Evolutionary conservation across 2,113 vertebrate genomes (phyloP).

Genomic region (Anolis carolinensis): DNA sequence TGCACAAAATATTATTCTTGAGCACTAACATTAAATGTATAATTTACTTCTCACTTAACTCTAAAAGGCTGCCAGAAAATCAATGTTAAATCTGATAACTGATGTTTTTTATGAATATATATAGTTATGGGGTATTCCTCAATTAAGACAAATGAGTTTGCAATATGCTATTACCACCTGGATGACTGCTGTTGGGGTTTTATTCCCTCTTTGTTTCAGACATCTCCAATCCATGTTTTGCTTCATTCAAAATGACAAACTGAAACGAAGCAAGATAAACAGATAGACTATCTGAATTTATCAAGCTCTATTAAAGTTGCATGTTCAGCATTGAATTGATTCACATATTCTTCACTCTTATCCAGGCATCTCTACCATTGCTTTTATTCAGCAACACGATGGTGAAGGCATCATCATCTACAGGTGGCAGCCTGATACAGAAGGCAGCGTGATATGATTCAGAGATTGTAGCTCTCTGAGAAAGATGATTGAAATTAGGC

Average conservation of each 20-base stretch:
- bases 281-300: background rate
- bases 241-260: background rate
- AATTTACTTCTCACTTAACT: slow-evolving; percentile 21
- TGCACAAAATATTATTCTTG: background rate
- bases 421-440: background rate
- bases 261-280: slow-evolving; percentile 13
- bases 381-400: slow-evolving; percentile 1
- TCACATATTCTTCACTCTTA: slow-evolving; percentile 12
- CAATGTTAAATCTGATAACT: slow-evolving; percentile 32
- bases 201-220: background rate
- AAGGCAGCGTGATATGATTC: background rate
- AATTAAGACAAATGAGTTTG: slow-evolving; percentile 7
- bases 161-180: background rate
- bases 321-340: background rate
- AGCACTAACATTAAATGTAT: slow-evolving; percentile 12
- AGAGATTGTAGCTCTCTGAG: background rate
- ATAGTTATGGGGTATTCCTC: background rate
- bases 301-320: background rate
- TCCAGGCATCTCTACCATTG: slow-evolving; percentile 1
- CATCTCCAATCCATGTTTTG: background rate
- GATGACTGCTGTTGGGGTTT: background rate
- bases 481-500: background rate
- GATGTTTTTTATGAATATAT: background rate
- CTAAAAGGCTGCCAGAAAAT: slow-evolving; percentile 19
- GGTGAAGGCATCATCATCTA: background rate